Base-by-base conservation (phyloP, 1,140 invertebrate genomes). In the Drosophila malerkotliana region DNA sequence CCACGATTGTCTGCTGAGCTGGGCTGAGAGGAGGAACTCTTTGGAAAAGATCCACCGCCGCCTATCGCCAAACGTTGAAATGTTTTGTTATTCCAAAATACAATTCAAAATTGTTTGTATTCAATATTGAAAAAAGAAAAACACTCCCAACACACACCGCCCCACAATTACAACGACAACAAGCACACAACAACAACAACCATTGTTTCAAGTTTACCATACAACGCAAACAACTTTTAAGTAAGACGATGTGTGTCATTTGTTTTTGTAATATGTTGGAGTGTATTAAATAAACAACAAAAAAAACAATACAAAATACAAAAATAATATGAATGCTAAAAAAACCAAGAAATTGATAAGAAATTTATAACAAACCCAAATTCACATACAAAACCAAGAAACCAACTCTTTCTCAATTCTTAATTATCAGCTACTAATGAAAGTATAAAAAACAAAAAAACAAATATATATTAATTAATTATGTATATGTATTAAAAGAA, bases 191-290 rank as follows among this genome's bases (percentile, higher is more conserved):
- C 54, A 67, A 41, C 39, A 77, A 57, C 39, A 58, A 60, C 26
- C 60, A 52, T 74, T 85, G 72, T 75, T 75, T 73, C 60, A 66
- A 68, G 76, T 72, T 74, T 18, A 18, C 69, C 48, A 63, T 64
- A 54, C 34, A 60, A 78, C 64, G 77, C 74, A 51, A 74, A 72
- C 66, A 47, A 57, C 41, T 64, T 76, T 82, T 62, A 58, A 76
- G 81, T 85, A 77, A 73, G 68, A 73, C 59, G 66, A 69, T 53
- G 58, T 79, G 66, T 82, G 66, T 88, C 66, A 61, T 79, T 75
- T 88, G 74, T 88, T 77, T 79, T 82, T 88, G 74, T 88, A 82
- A 59, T 77, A 49, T 82, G 83, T 87, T 82, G 60, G 54, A 63
- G 72, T 85, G 71, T 79, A 59, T 66, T 61, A 63, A 85, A 64